Conservation (phyloP, 2,113 vertebrate genomes). For the Eudorcas thomsonii region DNA sequence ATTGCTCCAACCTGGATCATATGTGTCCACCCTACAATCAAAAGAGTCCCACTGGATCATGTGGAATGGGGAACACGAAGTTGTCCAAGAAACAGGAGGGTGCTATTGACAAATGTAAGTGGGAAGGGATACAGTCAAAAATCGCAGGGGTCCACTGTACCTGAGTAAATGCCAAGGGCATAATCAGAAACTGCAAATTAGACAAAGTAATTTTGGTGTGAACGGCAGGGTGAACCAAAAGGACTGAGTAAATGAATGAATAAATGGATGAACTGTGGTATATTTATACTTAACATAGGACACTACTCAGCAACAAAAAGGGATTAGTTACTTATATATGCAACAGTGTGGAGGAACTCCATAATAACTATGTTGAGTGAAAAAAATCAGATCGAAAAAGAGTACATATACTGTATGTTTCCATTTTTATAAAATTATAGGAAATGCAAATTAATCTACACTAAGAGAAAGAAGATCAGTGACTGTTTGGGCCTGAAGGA, state of each 20-base stretch:
- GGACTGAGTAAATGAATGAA: neutral
- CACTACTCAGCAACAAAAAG: neutral
- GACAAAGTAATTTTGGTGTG: slow-evolving; percentile 24
- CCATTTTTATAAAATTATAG: slow-evolving; percentile 4
- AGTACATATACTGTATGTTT: neutral
- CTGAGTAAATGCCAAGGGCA: neutral
- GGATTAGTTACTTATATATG: neutral
- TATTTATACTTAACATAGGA: neutral
- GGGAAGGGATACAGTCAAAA: neutral
- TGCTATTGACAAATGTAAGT: neutral
- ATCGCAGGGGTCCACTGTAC: neutral
- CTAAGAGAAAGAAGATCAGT: neutral
- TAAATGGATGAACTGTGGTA: neutral
- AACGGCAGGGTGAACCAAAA: neutral
- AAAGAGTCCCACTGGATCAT: neutral
- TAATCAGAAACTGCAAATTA: neutral
- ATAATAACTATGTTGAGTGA: neutral
- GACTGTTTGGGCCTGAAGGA: neutral
- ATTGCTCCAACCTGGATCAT: neutral
- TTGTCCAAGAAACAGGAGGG: neutral
- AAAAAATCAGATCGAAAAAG: neutral
- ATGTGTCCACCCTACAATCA: neutral
- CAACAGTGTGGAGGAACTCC: neutral
- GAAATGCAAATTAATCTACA: neutral
- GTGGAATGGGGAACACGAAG: neutral